phyloP scores from a whole-genome alignment of 1,140 invertebrate species.

The Drosophila azteca region DNA sequence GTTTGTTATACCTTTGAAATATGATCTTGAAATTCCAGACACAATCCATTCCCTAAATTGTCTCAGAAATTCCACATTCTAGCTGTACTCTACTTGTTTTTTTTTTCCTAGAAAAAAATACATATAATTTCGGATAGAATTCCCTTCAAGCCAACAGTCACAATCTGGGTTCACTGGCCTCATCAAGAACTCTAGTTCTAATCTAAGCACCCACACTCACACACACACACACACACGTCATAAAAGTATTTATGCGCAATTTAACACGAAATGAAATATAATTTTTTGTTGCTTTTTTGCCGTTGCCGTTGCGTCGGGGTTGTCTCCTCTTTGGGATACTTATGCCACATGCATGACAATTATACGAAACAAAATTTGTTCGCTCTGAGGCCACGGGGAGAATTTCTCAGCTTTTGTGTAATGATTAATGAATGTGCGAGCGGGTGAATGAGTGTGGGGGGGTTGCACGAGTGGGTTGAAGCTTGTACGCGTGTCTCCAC shows the following conservation, averaged over 20 bases:
- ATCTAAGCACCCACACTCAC: slow-evolving; percentile 7
- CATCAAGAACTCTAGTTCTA: slow-evolving; percentile 39
- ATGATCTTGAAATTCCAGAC: no score
- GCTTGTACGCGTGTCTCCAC: neutral
- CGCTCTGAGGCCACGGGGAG: slow-evolving; percentile 25
- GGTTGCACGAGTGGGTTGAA: slow-evolving; percentile 7
- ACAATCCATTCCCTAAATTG: no score
- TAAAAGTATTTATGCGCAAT: slow-evolving; percentile 68
- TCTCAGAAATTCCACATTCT: no score
- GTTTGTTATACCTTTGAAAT: no score
- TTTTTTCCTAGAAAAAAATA: neutral
- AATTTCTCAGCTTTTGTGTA: slow-evolving; percentile 48
- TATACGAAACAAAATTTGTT: slow-evolving; percentile 62
- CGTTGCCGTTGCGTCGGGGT: neutral
- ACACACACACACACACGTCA: slow-evolving; percentile 22
- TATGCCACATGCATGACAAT: slow-evolving; percentile 65
- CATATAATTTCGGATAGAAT: neutral
- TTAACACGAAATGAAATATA: slow-evolving; percentile 68
- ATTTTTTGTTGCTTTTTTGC: slow-evolving; percentile 33
- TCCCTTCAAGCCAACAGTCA: neutral
- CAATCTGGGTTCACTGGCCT: slow-evolving; percentile 27
- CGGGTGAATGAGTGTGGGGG: slow-evolving; percentile 6
- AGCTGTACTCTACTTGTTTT: no score
- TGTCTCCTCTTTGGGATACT: slow-evolving; percentile 30
- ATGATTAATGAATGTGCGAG: slow-evolving; percentile 72